These are phyloP conservation scores for Leucania comma DNA, from an alignment of 2,888 invertebrate genomes.

Conservation along the genomic window DNA sequence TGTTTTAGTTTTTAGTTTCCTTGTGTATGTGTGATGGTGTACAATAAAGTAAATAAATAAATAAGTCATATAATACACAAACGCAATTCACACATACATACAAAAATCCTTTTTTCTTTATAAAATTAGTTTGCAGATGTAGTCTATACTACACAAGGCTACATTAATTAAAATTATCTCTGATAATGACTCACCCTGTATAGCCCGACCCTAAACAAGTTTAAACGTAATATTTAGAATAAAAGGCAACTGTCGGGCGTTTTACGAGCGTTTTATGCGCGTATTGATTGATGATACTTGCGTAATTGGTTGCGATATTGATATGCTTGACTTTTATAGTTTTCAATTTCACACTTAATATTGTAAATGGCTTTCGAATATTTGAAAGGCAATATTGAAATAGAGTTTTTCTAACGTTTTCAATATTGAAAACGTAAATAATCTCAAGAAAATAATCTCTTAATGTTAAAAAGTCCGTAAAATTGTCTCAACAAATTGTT, in stretches of 20 bases:
- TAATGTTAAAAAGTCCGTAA: not conserved
- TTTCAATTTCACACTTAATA: conserved; percentile 42
- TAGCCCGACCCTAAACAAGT: conserved; percentile 1
- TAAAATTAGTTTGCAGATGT: no score
- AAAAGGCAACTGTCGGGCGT: conserved; percentile 42
- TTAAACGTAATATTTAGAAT: conserved; percentile 36
- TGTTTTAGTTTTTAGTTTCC: no score
- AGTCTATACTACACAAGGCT: not conserved
- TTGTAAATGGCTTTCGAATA: conserved; percentile 11
- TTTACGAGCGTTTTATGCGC: conserved; percentile 51
- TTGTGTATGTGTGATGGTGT: no score
- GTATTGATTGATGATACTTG: conserved; percentile 50
- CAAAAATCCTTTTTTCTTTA: no score
- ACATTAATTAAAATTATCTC: not conserved
- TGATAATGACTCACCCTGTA: conserved; percentile 19
- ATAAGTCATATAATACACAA: no score
- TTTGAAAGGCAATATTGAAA: not conserved
- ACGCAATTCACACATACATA: no score
- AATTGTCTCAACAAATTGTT: not conserved
- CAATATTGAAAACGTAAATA: no score
- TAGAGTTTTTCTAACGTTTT: not conserved
- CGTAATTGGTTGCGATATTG: conserved; percentile 50
- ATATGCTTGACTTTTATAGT: conserved; percentile 49
- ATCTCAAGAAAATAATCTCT: no score
- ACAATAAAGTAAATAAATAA: no score